Evolutionary conservation across 2,113 vertebrate genomes (phyloP), one percentile per base, ranked within the genome.

Genomic region (Malurus alboscapulatus): DNA sequence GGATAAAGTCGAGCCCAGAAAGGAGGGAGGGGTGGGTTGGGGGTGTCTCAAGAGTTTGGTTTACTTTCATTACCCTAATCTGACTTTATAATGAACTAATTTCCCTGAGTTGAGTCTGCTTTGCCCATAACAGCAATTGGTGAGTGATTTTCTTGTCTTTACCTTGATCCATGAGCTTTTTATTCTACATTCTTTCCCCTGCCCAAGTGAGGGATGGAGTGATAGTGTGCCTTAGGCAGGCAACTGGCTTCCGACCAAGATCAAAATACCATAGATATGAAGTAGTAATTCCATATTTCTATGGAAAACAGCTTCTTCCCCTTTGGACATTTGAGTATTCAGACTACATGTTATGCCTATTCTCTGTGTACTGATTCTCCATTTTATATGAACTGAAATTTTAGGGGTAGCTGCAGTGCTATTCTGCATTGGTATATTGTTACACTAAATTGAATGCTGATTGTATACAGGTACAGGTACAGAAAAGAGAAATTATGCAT

Each of bases 311-410:
- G 2, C 1, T 42, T 42, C 32, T 62, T 59, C 26, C 7, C 17
- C 17, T 44, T 24, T 51, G 21, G 30, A 53, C 4, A 17, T 21
- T 61, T 3, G 48, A 40, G 7, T 57, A 10, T 48, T 75, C 40
- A 29, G 34, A 18, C 17, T 42, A 29, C 5, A 59, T 2, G 1
- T 4, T 50, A 25, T 42, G 18, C 8, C 9, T 3, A 7, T 22
- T 78, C 15, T 6, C 15, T 48, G 0, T 57, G 7, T 12, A 15
- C 1, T 34, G 36, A 45, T 42, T 61, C 32, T 68, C 9, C 40
- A 5, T 50, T 77, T 42, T 50, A 19, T 21, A 36, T 26, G 6
- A 5, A 32, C 8, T n/a, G 21, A 62, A 29, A 34, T 83, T 65
- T 62, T 26, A 3, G 10, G 7, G 3, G 22, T 24, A 78, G 25